These are phyloP conservation scores for Paralichthys olivaceus DNA, from an alignment of 2,113 vertebrate genomes.

Conservation along the genomic window DNA sequence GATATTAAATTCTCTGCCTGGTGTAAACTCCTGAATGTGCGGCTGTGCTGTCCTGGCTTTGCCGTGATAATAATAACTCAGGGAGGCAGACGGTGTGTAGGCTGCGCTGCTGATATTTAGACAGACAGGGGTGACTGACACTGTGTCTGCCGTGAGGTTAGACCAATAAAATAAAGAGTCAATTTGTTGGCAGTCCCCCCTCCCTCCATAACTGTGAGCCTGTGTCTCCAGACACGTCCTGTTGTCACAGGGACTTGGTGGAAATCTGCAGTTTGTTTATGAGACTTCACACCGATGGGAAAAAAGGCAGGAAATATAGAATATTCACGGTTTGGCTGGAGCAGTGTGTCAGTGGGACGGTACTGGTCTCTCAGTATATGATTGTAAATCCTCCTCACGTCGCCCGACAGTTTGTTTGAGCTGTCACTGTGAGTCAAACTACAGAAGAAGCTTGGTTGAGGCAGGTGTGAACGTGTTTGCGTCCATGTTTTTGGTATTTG, in stretches of 20 bases:
- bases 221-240: constrained; percentile 34
- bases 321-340: constrained; percentile 13
- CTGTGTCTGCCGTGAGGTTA: constrained; percentile 54
- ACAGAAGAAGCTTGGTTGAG: neutral
- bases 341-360: constrained; percentile 6
- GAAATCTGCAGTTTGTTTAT: constrained; percentile 45
- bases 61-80: constrained; percentile 47
- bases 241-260: constrained; percentile 20
- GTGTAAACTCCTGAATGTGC: neutral
- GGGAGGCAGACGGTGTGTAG: constrained; percentile 39
- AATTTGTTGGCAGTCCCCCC: constrained; percentile 49
- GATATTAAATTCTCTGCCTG: neutral
- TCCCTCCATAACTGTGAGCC: constrained; percentile 40
- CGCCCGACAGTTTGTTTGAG: neutral
- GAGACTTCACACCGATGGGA: constrained; percentile 3
- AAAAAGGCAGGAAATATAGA: constrained; percentile 40
- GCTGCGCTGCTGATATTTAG: constrained; percentile 55
- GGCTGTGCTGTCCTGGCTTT: constrained; percentile 23
- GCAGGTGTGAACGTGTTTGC: no score
- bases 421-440: constrained; percentile 8
- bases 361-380: neutral
- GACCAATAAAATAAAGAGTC: constrained; percentile 70
- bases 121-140: constrained; percentile 62
- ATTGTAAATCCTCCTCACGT: constrained; percentile 21
- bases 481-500: neutral